Evolutionary conservation across 2,797 vertebrate species (phyloP).

Genomic region (Gobio occitaniae): DNA sequence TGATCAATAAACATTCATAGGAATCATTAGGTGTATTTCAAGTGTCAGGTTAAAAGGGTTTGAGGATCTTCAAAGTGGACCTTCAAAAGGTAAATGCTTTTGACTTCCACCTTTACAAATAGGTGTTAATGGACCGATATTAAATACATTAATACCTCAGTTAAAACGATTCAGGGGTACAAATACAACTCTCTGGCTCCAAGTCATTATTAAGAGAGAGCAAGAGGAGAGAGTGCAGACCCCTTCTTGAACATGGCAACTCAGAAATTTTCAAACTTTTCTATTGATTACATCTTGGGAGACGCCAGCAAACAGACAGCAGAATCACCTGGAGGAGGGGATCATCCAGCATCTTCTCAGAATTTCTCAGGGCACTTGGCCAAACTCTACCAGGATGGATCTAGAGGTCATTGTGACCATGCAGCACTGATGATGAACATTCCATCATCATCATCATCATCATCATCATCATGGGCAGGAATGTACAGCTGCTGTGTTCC

Average conservation of each 20-base stretch:
- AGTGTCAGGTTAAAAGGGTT: slow-evolving; percentile 42
- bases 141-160: slow-evolving; percentile 48
- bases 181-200: slow-evolving; percentile 36
- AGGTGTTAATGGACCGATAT: slow-evolving; percentile 55
- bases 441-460: neutral
- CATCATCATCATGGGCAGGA: slow-evolving; percentile 21
- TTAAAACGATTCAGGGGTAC: slow-evolving; percentile 47
- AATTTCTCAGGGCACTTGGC: slow-evolving; percentile 12
- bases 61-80: slow-evolving; percentile 40
- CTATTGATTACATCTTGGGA: slow-evolving; percentile 76
- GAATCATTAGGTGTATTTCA: slow-evolving; percentile 36
- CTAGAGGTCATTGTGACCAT: slow-evolving; percentile 17
- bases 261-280: slow-evolving; percentile 72
- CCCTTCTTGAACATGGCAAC: slow-evolving; percentile 63
- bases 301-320: slow-evolving; percentile 28
- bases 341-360: slow-evolving; percentile 34
- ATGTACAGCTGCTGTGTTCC: slow-evolving; percentile 56
- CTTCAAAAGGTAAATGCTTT: slow-evolving; percentile 49
- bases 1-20: slow-evolving; percentile 45
- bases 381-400: neutral
- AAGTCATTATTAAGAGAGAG: slow-evolving; percentile 31
- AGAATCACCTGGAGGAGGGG: neutral
- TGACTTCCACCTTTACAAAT: slow-evolving; percentile 38
- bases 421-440: slow-evolving; percentile 21
- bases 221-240: slow-evolving; percentile 27